phyloP scores from a whole-genome alignment of 2,113 vertebrate genomes.

The Nothoprocta pentlandii region DNA sequence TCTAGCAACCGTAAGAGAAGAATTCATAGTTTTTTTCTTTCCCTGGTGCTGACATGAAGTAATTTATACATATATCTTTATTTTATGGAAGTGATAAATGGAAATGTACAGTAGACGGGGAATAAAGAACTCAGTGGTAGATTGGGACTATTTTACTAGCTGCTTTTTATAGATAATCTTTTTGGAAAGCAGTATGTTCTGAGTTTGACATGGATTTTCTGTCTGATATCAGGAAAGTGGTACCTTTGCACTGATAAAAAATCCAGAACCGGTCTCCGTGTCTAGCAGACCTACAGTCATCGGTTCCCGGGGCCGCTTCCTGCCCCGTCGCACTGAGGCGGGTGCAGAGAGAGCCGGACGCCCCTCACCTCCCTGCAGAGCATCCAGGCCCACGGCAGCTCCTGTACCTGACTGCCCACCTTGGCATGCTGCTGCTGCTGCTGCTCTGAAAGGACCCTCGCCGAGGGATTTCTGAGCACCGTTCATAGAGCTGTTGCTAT shows the following conservation, averaged over 20 bases:
- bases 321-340: neutral
- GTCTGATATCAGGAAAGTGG: neutral
- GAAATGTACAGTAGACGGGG: neutral
- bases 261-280: neutral
- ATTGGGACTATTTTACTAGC: neutral
- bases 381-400: accelerated
- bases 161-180: neutral
- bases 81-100: neutral
- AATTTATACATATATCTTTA: neutral
- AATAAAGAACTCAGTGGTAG: neutral
- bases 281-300: neutral
- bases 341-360: neutral
- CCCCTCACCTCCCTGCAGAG: neutral
- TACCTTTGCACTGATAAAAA: neutral
- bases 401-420: neutral
- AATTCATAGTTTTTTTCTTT: neutral
- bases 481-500: neutral
- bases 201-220: neutral
- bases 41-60: neutral
- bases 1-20: neutral
- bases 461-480: neutral
- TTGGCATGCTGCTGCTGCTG: neutral
- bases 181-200: neutral
- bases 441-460: neutral
- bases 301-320: neutral